Base-by-base conservation (phyloP, 2,113 vertebrate genomes). In the Lophura nycthemera region DNA sequence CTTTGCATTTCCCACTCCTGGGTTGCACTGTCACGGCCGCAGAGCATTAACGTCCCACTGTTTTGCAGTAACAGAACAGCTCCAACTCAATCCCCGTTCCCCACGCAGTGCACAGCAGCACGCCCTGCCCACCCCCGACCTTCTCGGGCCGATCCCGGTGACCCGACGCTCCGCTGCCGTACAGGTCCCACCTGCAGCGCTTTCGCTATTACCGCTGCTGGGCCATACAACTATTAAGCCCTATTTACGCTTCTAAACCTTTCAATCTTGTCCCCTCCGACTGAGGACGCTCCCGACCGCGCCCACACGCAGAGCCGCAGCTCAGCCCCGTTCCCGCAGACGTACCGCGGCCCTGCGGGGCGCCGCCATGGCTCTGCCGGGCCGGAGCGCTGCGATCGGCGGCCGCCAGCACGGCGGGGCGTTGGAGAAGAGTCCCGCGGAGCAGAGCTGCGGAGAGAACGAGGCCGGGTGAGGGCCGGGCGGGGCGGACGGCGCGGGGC, bases 191-290 rank as follows among this genome's bases (percentile, higher is more conserved):
- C 9, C 0, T 24, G 21, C 38, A 30, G n/a, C 2, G 8, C 18
- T n/a, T 45, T 5, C 38, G 1, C 3, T 24, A 29, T 7, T 29
- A 22, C 60, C 29, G 25, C 34, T 50, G 7, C 24, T 5, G 20
- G 48, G 22, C 17, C 4, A 4, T 4, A 48, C 9, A 48, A 82
- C 11, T 0, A 2, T 14, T 42, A 13, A 34, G 32, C 13, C 1
- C 34, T 24, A 38, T n/a, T 34, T 17, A 13, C 2, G 21, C 19
- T 38, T 40, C 32, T 22, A 42, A 50, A 21, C 11, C 38, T 71
- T 67, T 14, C 59, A 9, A 50, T 13, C 24, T 7, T 7, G 48
- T 25, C 25, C 48, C 50, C 7, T 52, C 50, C 13, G 25, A 25
- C 50, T 27, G 13, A 52, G 50, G 50, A 52, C 50, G 25, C 50